Percentiles rank a stretch among this genome's conserved stretches.
phyloP scores from a whole-genome alignment of 1,140 invertebrate species.

The Anagrus nilaparvatae region DNA sequence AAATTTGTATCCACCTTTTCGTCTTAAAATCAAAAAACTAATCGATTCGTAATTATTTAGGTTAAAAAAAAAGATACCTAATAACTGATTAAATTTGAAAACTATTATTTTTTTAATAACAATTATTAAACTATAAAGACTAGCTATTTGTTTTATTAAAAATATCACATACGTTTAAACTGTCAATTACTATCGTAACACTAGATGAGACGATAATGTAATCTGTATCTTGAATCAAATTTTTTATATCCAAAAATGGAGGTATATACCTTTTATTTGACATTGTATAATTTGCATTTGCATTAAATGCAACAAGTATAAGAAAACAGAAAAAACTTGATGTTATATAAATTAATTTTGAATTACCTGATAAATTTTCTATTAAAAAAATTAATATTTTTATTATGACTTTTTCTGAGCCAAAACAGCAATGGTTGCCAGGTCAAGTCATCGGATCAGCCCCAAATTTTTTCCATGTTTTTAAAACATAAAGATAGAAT shows the following conservation, averaged over 20 bases:
- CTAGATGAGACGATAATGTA: conserved; percentile 16
- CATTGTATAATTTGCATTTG: conserved; percentile 22
- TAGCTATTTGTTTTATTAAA: too few relatives aligned
- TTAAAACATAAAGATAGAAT: too few relatives aligned
- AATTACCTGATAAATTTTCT: conserved; percentile 11
- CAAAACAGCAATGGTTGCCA: too few relatives aligned
- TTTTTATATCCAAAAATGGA: conserved; percentile 19
- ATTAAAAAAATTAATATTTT: too few relatives aligned
- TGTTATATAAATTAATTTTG: conserved; percentile 17
- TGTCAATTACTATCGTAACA: conserved; percentile 11
- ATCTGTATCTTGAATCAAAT: conserved; percentile 19
- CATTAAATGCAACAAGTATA: conserved; percentile 19
- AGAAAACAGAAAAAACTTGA: conserved; percentile 23
- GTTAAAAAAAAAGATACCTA: neutral
- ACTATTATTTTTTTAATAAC: neutral
- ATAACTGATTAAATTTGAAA: neutral
- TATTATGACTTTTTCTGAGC: too few relatives aligned
- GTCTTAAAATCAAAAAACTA: too few relatives aligned
- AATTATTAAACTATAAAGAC: too few relatives aligned
- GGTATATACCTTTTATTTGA: conserved; percentile 10
- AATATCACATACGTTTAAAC: conserved; percentile 6
- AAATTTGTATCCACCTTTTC: too few relatives aligned
- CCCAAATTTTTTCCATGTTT: too few relatives aligned
- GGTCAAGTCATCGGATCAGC: too few relatives aligned
- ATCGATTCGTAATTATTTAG: too few relatives aligned